Evolutionary conservation across 2,113 vertebrate genomes (phyloP).

Genomic region (Eptesicus fuscus): DNA sequence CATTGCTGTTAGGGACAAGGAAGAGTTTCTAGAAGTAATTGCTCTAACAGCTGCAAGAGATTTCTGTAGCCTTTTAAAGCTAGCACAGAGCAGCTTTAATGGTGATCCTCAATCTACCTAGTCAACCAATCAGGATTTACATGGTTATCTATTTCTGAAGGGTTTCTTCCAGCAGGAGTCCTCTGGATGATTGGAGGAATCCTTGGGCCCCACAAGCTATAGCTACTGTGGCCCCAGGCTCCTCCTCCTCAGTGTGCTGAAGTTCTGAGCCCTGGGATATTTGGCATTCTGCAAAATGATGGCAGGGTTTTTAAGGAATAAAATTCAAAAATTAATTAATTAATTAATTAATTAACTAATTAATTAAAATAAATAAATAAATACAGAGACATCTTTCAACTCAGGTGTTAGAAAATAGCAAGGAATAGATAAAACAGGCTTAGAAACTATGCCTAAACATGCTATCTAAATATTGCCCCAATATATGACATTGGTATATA

Average conservation of each 20-base stretch:
- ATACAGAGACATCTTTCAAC: background rate
- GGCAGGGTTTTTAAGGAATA: background rate
- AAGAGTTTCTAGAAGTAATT: background rate
- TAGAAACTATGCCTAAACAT: background rate
- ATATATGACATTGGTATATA: background rate
- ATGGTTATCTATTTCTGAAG: background rate
- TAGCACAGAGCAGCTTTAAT: background rate
- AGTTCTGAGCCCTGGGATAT: background rate
- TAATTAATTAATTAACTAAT: background rate
- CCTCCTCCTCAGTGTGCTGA: background rate
- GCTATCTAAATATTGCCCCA: background rate
- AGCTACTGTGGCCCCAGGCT: background rate
- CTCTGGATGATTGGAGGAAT: background rate
- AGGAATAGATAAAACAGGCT: background rate
- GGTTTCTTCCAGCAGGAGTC: background rate
- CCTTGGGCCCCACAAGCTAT: background rate
- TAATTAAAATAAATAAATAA: background rate
- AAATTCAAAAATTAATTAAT: background rate
- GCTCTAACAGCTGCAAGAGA: background rate
- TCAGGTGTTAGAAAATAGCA: background rate
- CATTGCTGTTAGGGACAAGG: background rate
- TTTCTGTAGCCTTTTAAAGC: background rate
- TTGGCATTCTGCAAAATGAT: background rate
- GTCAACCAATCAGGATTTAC: background rate
- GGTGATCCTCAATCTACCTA: background rate